Percentiles rank a stretch among this genome's conserved stretches.
phyloP scores from a whole-genome alignment of 2,888 invertebrate genomes.

The Eurytoma adleriae region DNA sequence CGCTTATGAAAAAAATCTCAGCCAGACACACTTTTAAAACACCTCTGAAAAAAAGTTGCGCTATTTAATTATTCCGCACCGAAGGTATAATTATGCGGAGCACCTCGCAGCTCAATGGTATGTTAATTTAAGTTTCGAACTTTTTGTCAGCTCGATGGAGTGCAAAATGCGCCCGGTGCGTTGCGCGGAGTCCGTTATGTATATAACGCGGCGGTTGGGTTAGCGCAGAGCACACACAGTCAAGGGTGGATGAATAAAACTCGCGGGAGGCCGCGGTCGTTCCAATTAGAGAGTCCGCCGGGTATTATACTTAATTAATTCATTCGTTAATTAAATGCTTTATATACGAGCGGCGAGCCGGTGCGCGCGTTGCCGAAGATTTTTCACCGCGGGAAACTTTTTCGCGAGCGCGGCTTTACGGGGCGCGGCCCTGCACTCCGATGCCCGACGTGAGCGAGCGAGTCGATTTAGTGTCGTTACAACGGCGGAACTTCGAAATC shows the following conservation, averaged over 20 bases:
- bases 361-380: slow-evolving; percentile 19
- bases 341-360: slow-evolving; percentile 34
- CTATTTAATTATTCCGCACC: no score
- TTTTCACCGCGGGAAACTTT: slow-evolving; percentile 26
- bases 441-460: background rate
- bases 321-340: slow-evolving; percentile 54
- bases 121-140: no score
- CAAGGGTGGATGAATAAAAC: slow-evolving; percentile 45
- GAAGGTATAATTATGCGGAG: no score
- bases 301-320: slow-evolving; percentile 54
- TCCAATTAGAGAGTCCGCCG: slow-evolving; percentile 50
- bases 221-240: slow-evolving; percentile 11
- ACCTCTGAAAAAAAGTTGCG: no score
- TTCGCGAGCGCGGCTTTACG: background rate
- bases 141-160: no score
- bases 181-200: background rate
- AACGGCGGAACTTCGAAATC: no score
- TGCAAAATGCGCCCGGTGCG: background rate
- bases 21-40: no score
- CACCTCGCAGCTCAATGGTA: no score
- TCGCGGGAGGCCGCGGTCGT: slow-evolving; percentile 28
- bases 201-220: background rate
- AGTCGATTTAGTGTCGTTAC: background rate
- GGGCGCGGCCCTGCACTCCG: no score
- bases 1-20: no score